Conservation (phyloP, 2,113 vertebrate species). For the Dasypus novemcinctus region DNA sequence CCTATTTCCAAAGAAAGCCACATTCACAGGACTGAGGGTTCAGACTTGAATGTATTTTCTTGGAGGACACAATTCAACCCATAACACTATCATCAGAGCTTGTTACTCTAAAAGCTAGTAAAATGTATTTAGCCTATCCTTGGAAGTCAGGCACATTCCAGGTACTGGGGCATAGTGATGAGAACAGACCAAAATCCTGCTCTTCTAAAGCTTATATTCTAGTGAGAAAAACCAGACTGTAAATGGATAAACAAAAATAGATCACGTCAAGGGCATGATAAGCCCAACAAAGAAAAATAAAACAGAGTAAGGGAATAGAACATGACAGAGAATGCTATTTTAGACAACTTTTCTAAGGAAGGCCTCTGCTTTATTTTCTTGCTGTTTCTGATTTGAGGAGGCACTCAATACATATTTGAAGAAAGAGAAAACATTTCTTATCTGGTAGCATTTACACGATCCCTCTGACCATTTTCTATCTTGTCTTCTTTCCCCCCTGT, state of each 20-base stretch:
- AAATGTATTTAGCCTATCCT: not conserved
- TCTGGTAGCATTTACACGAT: not conserved
- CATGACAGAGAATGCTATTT: not conserved
- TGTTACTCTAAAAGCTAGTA: not conserved
- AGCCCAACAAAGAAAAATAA: not conserved
- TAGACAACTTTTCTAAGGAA: not conserved
- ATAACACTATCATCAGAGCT: not conserved
- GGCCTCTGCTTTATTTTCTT: not conserved
- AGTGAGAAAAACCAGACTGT: not conserved
- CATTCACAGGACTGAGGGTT: too few relatives aligned
- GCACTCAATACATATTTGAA: not conserved
- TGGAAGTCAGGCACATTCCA: not conserved
- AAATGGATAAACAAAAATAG: not conserved
- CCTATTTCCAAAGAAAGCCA: too few relatives aligned
- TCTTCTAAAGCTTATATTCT: not conserved
- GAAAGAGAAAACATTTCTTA: not conserved
- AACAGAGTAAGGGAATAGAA: not conserved
- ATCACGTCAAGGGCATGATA: not conserved
- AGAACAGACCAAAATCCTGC: not conserved
- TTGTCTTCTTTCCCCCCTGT: not conserved
- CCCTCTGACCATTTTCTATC: not conserved
- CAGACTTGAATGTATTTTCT: too few relatives aligned
- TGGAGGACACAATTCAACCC: too few relatives aligned
- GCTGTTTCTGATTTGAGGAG: not conserved
- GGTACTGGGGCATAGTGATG: not conserved